These are phyloP conservation scores for Myotis myotis DNA, from an alignment of 2,797 vertebrate genomes.

Conservation along the genomic window DNA sequence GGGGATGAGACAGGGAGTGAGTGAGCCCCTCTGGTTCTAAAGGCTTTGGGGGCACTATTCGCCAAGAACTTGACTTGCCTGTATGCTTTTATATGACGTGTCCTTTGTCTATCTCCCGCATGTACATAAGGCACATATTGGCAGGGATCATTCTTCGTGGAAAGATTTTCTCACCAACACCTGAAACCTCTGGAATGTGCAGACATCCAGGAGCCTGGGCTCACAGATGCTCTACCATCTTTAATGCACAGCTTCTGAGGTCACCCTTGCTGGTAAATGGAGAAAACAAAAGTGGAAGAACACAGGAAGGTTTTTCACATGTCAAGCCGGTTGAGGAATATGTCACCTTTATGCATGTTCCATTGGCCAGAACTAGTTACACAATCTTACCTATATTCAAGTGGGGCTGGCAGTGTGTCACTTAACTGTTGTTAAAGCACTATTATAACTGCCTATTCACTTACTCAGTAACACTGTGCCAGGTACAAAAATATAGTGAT, in stretches of 20 bases:
- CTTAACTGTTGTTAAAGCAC: neutral
- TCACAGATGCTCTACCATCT: neutral
- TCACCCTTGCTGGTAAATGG: neutral
- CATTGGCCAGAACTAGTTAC: neutral
- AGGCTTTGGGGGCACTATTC: neutral
- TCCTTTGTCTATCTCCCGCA: neutral
- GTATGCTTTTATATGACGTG: neutral
- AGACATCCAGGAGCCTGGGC: neutral
- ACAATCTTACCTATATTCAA: neutral
- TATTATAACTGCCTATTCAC: too few species aligned
- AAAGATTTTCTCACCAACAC: neutral
- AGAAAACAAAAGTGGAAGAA: neutral
- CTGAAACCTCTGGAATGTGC: neutral
- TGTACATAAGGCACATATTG: neutral
- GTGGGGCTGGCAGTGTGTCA: neutral
- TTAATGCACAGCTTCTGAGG: neutral
- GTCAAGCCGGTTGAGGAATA: neutral
- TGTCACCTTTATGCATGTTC: neutral
- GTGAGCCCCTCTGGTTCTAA: neutral
- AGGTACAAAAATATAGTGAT: too few species aligned
- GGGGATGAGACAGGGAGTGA: neutral
- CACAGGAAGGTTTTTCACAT: neutral
- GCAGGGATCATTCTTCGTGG: neutral
- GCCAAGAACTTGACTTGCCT: neutral
- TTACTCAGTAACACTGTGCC: too few species aligned